Evolutionary conservation across 2,113 vertebrate species (phyloP), one percentile per base, ranked within the genome.

Genomic region (Microtus richardsoni): DNA sequence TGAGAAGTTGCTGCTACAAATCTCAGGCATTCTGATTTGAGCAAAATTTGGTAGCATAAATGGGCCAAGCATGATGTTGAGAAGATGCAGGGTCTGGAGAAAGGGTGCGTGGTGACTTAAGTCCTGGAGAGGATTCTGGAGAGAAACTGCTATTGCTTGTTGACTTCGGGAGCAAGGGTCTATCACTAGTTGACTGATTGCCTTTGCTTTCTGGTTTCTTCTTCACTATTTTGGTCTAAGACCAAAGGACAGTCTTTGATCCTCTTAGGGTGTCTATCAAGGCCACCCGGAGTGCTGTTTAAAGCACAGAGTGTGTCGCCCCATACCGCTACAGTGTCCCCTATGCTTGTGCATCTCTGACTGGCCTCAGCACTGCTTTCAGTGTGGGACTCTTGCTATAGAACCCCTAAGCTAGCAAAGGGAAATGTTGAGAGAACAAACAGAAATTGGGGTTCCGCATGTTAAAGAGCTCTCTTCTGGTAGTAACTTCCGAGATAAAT

Each of bases 201-300:
- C 49, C 19, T 88, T 84, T 92, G 70, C n/a, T 95, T 82, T 93
- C 71, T 91, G 60, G 47, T 94, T 97, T 84, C 60, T 89, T 97
- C 33, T 78, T 95, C 80, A 88, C 83, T 92, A 54, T 54, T 88
- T 91, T 97, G 95, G 52, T 95, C 16, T 52, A 79, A 49, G 73
- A 73, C 84, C 88, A 93, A 94, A 71, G 11, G 66, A 89, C 14
- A 80, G n/a, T 71, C 60, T 93, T 78, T 36, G 92, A 26, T 93
- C 70, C 30, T 92, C 64, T 97, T 96, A 78, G 58, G 28, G 19
- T 73, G 49, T 58, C 36, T 36, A 49, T 73, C 39, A 77, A 22
- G 85, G 78, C 73, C 60, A 88, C 58, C 64, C 44, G 22, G 41
- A 85, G 30, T 44, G 11, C 3, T 39, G 78, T 14, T 74, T 41